Base-by-base conservation (phyloP, 2,888 invertebrate genomes). In the Drosophila affinis region DNA sequence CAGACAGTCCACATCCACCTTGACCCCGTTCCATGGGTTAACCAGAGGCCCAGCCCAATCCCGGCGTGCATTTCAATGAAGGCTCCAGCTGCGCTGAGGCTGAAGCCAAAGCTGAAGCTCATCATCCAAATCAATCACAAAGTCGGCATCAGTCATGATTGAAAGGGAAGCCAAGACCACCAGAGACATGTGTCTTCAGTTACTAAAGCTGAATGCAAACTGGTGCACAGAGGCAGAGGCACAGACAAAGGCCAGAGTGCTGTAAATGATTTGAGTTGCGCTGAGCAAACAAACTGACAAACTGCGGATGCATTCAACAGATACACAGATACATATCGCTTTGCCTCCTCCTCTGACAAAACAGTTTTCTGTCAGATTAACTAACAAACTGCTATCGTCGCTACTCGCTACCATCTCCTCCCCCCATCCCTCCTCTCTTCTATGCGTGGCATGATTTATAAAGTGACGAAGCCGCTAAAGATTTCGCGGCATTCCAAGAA, bases 291-390 rank as follows among this genome's bases (percentile, higher is more conserved):
- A 72, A 60, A 74, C 39, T 7, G 48, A 44, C 56, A 17, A 21
- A 72, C 72, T 60, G 71, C 73, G 58, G 81, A 71, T 74, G 85
- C 87, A 81, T 57, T 55, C 74, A 70, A 61, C 64, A 86, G 80
- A 86, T 76, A 62, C 76, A 46, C 53, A 67, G 76, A 79, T 84
- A 76, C 81, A 76, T 74, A 78, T 78, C 84, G 54, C 58, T 85
- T 46, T 69, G 75, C 57, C 27, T 57, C 61, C 27, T 48, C 17
- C 69, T 62, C 85, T 68, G 82, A 75, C 85, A 79, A 77, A 87
- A 82, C 73, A 77, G 75, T 79, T 79, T 68, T 67, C 86, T 85
- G 82, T 82, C 87, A 82, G 87, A 81, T 87, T 87, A 85, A 77
- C 79, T 67, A 77, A 67, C 72, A 75, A 75, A 73, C 79, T 75